Evolutionary conservation across 2,797 vertebrate species (phyloP).

Genomic region (Novumbra hubbsi): DNA sequence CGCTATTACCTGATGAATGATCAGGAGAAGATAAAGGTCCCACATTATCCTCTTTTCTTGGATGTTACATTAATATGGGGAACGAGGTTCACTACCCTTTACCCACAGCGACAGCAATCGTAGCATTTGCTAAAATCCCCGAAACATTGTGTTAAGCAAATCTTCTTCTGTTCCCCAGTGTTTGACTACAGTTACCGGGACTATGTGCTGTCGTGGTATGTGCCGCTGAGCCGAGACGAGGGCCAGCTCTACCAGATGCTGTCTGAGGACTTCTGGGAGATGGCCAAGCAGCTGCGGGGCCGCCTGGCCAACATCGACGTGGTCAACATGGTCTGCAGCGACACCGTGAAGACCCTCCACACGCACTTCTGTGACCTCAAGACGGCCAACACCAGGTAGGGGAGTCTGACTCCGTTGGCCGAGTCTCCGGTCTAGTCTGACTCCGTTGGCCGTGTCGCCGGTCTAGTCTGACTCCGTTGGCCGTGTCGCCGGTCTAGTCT

Average conservation of each 20-base stretch:
- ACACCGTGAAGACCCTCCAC: constrained; percentile 87
- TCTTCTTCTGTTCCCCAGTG: constrained; percentile 66
- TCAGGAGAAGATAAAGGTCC: too few species aligned
- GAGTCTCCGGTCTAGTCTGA: too few species aligned
- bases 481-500: too few species aligned
- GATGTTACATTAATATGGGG: neutral
- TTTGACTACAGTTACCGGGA: constrained; percentile 96
- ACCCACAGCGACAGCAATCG: too few species aligned
- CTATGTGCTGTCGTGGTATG: constrained; percentile 95
- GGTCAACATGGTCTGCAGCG: constrained; percentile 90
- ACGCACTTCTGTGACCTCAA: constrained; percentile 96
- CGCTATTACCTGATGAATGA: too few species aligned
- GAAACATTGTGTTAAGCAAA: neutral
- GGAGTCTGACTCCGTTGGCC: neutral
- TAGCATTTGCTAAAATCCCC: neutral
- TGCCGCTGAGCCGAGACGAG: constrained; percentile 86
- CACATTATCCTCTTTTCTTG: too few species aligned
- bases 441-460: too few species aligned
- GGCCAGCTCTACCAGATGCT: constrained; percentile 93
- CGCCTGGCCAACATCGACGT: constrained; percentile 87
- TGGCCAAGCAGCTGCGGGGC: constrained; percentile 83
- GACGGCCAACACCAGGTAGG: constrained; percentile 88
- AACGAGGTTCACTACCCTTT: neutral
- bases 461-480: too few species aligned
- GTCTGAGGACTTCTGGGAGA: constrained; percentile 95